Evolutionary conservation across 2,797 vertebrate genomes (phyloP).

Genomic region (Acrossocheilus fasciatus): DNA sequence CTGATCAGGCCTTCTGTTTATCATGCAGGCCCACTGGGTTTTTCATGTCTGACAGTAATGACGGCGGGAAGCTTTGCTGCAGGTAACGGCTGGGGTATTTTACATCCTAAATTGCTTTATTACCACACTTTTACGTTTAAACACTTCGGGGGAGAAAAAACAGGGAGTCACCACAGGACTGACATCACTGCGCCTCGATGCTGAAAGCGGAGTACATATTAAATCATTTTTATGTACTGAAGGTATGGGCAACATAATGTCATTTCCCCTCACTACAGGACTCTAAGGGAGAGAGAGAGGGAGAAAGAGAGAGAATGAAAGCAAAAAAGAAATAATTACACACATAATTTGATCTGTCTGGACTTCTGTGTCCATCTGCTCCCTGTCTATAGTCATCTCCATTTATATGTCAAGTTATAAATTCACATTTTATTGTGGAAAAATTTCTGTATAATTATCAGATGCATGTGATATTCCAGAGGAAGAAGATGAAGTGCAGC

Average conservation of each 20-base stretch:
- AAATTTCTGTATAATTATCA: constrained; percentile 21
- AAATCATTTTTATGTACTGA: constrained; percentile 85
- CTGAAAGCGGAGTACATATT: constrained; percentile 77
- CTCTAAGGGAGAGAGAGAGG: constrained; percentile 56
- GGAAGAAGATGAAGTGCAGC: constrained; percentile 24
- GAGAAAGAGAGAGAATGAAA: constrained; percentile 64
- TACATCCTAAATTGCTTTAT: constrained; percentile 66
- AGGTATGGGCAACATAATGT: constrained; percentile 79
- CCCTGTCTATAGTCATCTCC: constrained; percentile 15
- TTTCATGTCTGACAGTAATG: constrained; percentile 59
- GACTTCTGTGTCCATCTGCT: constrained; percentile 64
- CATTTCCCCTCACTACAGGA: constrained; percentile 75
- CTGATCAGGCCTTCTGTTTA: constrained; percentile 83
- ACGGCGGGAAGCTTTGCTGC: constrained; percentile 58
- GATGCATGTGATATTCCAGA: background rate
- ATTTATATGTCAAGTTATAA: constrained; percentile 46
- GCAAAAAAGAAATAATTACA: constrained; percentile 73
- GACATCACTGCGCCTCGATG: constrained; percentile 80
- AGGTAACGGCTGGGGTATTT: constrained; percentile 64
- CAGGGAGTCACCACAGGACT: constrained; percentile 72
- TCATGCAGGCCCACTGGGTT: constrained; percentile 66
- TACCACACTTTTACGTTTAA: constrained; percentile 61
- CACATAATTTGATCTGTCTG: constrained; percentile 78
- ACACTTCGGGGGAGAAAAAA: constrained; percentile 72
- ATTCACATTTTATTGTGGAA: constrained; percentile 26